Percentiles rank a stretch among this genome's conserved stretches.
Conservation (phyloP, 1,140 invertebrate genomes). For the Brachionus plicatilis region DNA sequence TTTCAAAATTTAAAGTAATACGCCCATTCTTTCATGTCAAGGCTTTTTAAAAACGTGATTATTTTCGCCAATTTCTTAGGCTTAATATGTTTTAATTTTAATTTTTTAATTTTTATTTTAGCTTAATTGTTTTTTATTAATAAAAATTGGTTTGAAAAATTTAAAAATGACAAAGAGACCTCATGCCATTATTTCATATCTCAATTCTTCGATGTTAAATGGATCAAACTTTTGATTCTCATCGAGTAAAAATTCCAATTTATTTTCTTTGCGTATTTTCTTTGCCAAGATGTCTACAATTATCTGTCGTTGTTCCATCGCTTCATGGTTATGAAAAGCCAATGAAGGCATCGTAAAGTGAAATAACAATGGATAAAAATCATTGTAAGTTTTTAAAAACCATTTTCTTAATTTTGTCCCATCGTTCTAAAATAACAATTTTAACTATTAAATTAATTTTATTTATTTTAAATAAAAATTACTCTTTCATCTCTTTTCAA, state of each 20-base stretch:
- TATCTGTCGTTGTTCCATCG: neutral
- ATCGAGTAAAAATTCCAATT: slow-evolving; percentile 1
- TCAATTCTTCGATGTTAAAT: slow-evolving; percentile 1
- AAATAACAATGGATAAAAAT: slow-evolving; percentile 20
- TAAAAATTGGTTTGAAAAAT: neutral
- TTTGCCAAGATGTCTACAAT: slow-evolving; percentile 4
- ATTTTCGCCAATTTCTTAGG: too few relatives aligned
- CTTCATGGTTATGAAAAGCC: slow-evolving; percentile 22
- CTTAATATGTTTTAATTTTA: too few relatives aligned
- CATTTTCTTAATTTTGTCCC: neutral
- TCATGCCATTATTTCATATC: slow-evolving; percentile 12
- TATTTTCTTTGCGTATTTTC: slow-evolving; percentile 14
- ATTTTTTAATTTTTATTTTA: too few relatives aligned
- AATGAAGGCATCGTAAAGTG: neutral
- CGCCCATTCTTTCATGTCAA: too few relatives aligned
- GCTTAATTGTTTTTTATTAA: too few relatives aligned
- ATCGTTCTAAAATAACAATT: neutral
- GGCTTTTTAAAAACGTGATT: too few relatives aligned
- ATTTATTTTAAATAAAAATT: neutral
- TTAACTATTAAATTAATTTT: neutral
- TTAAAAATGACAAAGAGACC: neutral
- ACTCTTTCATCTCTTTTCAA: slow-evolving; percentile 32
- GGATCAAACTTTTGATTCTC: slow-evolving; percentile 17
- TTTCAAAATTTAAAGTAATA: too few relatives aligned
- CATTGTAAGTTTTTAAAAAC: slow-evolving; percentile 7